Conservation (phyloP, 2,113 vertebrate genomes). For the Danionella cerebrum region DNA sequence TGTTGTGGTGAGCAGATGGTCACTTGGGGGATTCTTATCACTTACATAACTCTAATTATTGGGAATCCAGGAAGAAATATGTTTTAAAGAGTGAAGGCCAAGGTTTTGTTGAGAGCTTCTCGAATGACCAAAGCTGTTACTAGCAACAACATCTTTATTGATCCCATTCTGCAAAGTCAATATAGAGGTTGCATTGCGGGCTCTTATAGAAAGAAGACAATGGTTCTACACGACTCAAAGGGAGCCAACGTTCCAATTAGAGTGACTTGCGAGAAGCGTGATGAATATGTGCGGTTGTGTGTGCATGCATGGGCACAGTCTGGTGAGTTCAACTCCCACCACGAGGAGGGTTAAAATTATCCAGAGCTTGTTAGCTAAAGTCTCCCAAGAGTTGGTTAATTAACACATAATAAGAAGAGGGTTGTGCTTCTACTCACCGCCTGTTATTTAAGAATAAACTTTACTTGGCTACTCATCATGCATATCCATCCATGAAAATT, state of each 20-base stretch:
- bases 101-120: not conserved
- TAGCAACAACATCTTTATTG: not conserved
- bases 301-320: not conserved
- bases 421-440: conserved; percentile 47
- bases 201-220: not conserved
- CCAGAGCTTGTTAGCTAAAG: conserved; percentile 58
- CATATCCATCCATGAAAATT: conserved; percentile 49
- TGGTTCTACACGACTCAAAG: not conserved
- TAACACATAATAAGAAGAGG: conserved; percentile 63
- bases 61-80: not conserved
- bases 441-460: conserved; percentile 57
- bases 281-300: not conserved
- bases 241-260: not conserved
- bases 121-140: not conserved
- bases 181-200: not conserved
- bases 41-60: not conserved
- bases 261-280: not conserved
- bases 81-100: not conserved
- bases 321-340: conserved; percentile 18
- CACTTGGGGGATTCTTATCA: not conserved
- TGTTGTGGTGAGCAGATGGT: not conserved
- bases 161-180: not conserved
- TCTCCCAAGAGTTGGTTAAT: conserved; percentile 60
- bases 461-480: conserved; percentile 43
- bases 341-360: conserved; percentile 56